Evolutionary conservation across 2,888 invertebrate genomes (phyloP), one percentile per base, ranked within the genome.

Genomic region (Mythimna albipuncta): DNA sequence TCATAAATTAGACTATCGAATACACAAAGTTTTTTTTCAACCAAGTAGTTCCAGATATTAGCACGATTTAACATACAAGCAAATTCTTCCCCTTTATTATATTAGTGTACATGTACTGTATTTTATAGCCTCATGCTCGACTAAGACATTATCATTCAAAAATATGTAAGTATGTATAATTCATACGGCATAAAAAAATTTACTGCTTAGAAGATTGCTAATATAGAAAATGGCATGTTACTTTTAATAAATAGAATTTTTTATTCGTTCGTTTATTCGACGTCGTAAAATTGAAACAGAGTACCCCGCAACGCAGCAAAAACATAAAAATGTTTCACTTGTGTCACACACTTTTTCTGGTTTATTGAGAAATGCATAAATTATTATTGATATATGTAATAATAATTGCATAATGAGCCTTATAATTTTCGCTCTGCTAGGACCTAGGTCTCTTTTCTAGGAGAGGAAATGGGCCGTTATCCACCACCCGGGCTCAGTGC

Each of bases 91-190:
- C 16, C 6, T 47, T 47, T 47, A 47, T 47, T 47, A 47, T 0
- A 47, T 47, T 47, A 47, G 16, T 47, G 6, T 16, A 47, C 47
- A 57, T 10, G n/a, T 61, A 61, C 21, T 35, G 10, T 54, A 9
- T 79, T 75, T 59, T 80, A 80, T 26, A 50, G 32, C 41, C 19
- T 19, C 26, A 35, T 52, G 13, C 50, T 59, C 26, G 63, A 80
- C 55, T 59, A 75, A 75, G 35, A 64, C 38, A 57, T 68, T 81
- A 64, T 57, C 62, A 65, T 78, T 69, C 59, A 77, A 68, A 77
- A 75, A 69, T 81, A 68, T 75, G 64, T 77, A 54, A 50, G 61
- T 54, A 78, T 75, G 81, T 81, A 77, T 80, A 74, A 81, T 81
- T 81, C 77, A 77, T 80, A 68, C 19, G 50, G 0, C 61, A 69